These are phyloP conservation scores for Tauraco hartlaubi DNA, from an alignment of 2,797 vertebrate species.

Conservation along the genomic window DNA sequence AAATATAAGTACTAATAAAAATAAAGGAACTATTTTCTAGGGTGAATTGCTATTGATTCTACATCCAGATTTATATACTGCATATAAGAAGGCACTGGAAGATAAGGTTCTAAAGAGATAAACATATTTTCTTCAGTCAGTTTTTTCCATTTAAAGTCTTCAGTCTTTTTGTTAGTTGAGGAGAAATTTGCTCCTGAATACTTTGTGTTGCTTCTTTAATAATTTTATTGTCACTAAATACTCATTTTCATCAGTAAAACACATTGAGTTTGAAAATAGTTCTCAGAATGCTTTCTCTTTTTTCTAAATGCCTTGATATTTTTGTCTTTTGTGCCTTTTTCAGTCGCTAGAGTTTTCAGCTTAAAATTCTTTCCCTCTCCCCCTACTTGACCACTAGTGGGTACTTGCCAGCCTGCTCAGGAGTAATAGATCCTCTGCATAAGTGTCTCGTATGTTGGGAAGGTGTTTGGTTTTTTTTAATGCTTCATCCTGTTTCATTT, in stretches of 20 bases:
- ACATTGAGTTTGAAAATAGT: not conserved
- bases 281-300: not conserved
- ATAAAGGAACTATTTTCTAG: not conserved
- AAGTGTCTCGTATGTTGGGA: not conserved
- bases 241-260: not conserved
- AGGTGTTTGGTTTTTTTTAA: not conserved
- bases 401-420: not conserved
- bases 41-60: not conserved
- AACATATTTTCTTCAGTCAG: not conserved
- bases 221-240: not conserved
- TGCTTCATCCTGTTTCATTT: not conserved
- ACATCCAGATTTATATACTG: not conserved
- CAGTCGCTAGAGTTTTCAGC: not conserved
- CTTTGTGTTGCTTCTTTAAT: not conserved
- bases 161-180: not conserved
- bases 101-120: not conserved
- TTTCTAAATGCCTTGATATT: not conserved
- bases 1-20: not conserved
- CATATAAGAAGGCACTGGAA: not conserved
- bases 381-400: not conserved
- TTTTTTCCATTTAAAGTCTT: not conserved
- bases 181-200: not conserved
- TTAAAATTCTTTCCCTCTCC: not conserved
- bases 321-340: slow-evolving; percentile 7
- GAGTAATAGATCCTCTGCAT: not conserved